phyloP scores from a whole-genome alignment of 2,113 vertebrate species.

The Triplophysa rosa region DNA sequence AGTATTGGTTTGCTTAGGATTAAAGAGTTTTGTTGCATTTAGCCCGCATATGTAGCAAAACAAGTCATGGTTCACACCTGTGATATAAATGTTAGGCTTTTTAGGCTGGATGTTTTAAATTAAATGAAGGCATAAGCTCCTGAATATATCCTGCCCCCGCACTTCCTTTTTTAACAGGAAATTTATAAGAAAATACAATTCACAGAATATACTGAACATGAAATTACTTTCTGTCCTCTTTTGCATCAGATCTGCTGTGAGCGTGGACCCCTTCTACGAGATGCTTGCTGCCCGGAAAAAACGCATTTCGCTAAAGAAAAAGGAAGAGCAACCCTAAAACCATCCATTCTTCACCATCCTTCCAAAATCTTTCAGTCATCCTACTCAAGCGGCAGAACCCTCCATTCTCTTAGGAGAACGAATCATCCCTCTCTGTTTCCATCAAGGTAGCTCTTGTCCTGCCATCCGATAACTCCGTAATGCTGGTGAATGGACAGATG shows the following conservation, averaged over 20 bases:
- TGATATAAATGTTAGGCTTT: too few relatives aligned
- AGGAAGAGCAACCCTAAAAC: conserved; percentile 80
- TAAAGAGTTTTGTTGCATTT: too few relatives aligned
- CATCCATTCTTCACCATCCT: not conserved
- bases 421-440: conserved; percentile 21
- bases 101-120: too few relatives aligned
- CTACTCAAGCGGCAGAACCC: conserved; percentile 47
- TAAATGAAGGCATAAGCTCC: too few relatives aligned
- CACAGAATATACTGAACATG: not conserved
- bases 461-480: not conserved
- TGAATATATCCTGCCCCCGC: too few relatives aligned
- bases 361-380: conserved; percentile 46
- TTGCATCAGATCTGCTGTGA: conserved; percentile 83
- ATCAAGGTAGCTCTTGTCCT: conserved; percentile 9
- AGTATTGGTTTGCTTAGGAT: too few relatives aligned
- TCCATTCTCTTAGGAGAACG: conserved; percentile 21
- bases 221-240: conserved; percentile 47
- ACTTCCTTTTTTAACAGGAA: too few relatives aligned
- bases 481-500: not conserved
- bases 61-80: too few relatives aligned
- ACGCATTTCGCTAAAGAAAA: conserved; percentile 92
- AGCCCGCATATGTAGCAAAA: too few relatives aligned
- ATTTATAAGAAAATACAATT: too few relatives aligned
- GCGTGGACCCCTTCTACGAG: conserved; percentile 93
- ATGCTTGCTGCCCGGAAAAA: conserved; percentile 94